Evolutionary conservation across 2,113 vertebrate species (phyloP).

Genomic region (Grus americana): DNA sequence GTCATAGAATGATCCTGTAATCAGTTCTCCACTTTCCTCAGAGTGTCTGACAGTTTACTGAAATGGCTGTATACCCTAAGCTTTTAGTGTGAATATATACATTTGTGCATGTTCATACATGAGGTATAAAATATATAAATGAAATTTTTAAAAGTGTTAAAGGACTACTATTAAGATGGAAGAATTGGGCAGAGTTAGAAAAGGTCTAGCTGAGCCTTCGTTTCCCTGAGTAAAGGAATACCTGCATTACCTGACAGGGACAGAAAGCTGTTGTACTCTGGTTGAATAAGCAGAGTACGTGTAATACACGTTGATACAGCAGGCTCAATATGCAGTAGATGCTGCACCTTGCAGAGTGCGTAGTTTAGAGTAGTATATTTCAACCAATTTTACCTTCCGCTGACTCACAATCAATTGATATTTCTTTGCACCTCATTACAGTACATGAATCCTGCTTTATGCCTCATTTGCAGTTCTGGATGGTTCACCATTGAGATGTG

Average conservation of each 20-base stretch:
- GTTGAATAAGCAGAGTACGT: neutral
- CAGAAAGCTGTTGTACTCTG: neutral
- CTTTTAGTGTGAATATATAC: neutral
- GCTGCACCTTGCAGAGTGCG: neutral
- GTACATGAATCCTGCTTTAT: constrained; percentile 32
- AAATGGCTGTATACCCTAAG: neutral
- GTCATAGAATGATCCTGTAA: neutral
- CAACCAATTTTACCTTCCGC: constrained; percentile 12
- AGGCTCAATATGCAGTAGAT: neutral
- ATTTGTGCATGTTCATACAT: neutral
- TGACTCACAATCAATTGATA: constrained; percentile 30
- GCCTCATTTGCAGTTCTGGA: constrained; percentile 32
- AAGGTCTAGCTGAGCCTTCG: neutral
- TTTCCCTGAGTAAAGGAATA: neutral
- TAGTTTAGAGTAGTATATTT: neutral
- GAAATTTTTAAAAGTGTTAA: neutral
- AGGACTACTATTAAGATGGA: neutral
- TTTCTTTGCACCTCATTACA: constrained; percentile 32
- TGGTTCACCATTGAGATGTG: constrained; percentile 7
- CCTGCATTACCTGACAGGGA: neutral
- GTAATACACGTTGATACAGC: neutral
- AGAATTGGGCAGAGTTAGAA: neutral
- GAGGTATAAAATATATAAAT: neutral
- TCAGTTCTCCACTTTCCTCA: neutral
- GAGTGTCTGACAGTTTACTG: neutral